Evolutionary conservation across 2,797 vertebrate genomes (phyloP).

Genomic region (Notamacropus eugenii): DNA sequence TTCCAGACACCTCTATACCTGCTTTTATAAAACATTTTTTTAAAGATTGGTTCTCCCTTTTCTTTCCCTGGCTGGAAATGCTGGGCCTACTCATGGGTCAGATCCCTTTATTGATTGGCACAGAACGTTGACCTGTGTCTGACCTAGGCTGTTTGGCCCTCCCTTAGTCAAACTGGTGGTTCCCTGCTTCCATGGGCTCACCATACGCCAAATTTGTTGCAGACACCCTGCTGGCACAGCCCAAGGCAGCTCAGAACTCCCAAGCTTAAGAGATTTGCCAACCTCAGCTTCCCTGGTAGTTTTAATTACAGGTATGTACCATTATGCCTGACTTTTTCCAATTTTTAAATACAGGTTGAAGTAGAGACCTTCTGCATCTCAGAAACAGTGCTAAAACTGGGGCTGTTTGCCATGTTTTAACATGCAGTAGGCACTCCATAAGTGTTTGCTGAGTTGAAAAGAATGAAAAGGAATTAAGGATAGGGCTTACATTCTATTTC

Average conservation of each 20-base stretch:
- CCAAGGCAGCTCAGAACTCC: neutral
- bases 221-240: neutral
- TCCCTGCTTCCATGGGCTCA: neutral
- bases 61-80: neutral
- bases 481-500: neutral
- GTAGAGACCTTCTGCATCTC: neutral
- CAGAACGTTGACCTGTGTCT: neutral
- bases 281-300: neutral
- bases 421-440: neutral
- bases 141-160: neutral
- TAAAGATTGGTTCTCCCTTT: neutral
- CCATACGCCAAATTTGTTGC: neutral
- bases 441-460: neutral
- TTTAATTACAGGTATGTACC: neutral
- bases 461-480: neutral
- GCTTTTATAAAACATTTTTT: neutral
- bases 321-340: neutral
- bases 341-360: neutral
- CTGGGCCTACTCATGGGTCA: neutral
- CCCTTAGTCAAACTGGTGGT: neutral
- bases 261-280: neutral
- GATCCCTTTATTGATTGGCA: neutral
- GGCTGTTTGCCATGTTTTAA: neutral
- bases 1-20: neutral
- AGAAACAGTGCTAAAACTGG: conserved; percentile 4